phyloP scores from a whole-genome alignment of 2,113 vertebrate species.

The Syngnathus floridae region DNA sequence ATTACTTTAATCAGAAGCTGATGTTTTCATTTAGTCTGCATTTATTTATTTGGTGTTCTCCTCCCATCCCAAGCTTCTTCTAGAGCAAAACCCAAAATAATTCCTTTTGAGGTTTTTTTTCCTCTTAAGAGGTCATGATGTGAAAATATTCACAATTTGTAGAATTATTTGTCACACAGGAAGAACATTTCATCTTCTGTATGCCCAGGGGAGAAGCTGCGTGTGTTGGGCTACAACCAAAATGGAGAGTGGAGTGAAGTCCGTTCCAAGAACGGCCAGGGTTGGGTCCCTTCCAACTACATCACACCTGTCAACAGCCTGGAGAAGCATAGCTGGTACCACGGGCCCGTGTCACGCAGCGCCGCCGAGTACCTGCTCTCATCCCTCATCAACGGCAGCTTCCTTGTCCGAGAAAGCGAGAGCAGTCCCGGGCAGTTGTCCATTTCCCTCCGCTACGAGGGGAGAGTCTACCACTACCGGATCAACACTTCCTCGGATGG shows the following conservation, averaged over 20 bases:
- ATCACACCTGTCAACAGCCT: slow-evolving; percentile 98
- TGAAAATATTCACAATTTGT: too few species aligned
- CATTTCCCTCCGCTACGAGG: slow-evolving; percentile 95
- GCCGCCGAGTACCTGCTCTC: slow-evolving; percentile 95
- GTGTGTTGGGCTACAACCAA: slow-evolving; percentile 97
- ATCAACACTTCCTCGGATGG: slow-evolving; percentile 91
- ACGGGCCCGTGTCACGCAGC: slow-evolving; percentile 93
- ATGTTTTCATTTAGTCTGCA: background rate
- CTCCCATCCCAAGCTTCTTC: background rate
- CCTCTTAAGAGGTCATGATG: too few species aligned
- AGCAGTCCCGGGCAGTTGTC: slow-evolving; percentile 97
- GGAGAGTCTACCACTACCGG: slow-evolving; percentile 97
- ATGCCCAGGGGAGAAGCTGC: slow-evolving; percentile 86
- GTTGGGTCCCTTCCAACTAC: slow-evolving; percentile 99
- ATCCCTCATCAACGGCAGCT: slow-evolving; percentile 96
- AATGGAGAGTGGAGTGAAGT: slow-evolving; percentile 99
- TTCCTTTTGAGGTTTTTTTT: background rate
- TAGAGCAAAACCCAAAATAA: background rate
- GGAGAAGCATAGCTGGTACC: slow-evolving; percentile 99
- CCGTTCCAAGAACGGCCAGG: slow-evolving; percentile 95
- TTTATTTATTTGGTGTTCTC: background rate
- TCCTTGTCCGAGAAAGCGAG: slow-evolving; percentile 95
- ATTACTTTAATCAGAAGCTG: background rate
- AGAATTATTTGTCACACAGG: too few species aligned
- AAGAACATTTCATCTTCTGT: background rate